phyloP scores from a whole-genome alignment of 2,888 invertebrate genomes.

The Drosophila trichaetosa region DNA sequence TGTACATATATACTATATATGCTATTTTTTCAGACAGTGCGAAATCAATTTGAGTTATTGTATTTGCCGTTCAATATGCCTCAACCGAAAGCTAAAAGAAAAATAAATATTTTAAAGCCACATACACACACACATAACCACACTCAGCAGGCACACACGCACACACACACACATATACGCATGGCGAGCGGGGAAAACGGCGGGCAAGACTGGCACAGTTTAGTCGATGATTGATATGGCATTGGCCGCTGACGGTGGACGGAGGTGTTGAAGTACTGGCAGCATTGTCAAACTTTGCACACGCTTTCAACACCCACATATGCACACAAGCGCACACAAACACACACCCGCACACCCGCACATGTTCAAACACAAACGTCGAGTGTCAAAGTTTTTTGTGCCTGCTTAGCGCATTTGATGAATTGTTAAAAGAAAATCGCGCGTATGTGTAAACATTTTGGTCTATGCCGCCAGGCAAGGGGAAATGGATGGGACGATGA shows the following conservation, averaged over 20 bases:
- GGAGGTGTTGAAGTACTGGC: conserved; percentile 10
- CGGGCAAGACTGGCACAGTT: conserved; percentile 63
- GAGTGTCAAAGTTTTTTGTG: conserved; percentile 79
- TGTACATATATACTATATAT: neutral
- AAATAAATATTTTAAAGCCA: conserved; percentile 78
- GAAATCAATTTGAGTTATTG: conserved; percentile 81
- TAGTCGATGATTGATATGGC: conserved; percentile 75
- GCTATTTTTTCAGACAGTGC: conserved; percentile 37
- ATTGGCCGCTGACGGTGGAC: conserved; percentile 24
- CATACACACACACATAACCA: conserved; percentile 25
- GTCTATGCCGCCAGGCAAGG: conserved; percentile 53
- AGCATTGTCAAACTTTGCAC: conserved; percentile 60
- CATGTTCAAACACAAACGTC: conserved; percentile 59
- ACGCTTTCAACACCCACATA: conserved; percentile 15
- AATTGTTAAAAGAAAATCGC: conserved; percentile 79
- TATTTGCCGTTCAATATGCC: conserved; percentile 62
- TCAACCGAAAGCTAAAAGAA: conserved; percentile 45
- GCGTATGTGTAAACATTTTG: conserved; percentile 77
- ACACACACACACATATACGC: conserved; percentile 5
- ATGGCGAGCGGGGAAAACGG: conserved; percentile 15
- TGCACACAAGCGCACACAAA: neutral
- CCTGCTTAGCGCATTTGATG: conserved; percentile 77
- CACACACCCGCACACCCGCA: conserved; percentile 7
- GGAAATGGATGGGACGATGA: neutral
- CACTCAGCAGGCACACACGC: conserved; percentile 1